phyloP scores from a whole-genome alignment of 2,113 vertebrate species.

The Pangasianodon hypophthalmus region DNA sequence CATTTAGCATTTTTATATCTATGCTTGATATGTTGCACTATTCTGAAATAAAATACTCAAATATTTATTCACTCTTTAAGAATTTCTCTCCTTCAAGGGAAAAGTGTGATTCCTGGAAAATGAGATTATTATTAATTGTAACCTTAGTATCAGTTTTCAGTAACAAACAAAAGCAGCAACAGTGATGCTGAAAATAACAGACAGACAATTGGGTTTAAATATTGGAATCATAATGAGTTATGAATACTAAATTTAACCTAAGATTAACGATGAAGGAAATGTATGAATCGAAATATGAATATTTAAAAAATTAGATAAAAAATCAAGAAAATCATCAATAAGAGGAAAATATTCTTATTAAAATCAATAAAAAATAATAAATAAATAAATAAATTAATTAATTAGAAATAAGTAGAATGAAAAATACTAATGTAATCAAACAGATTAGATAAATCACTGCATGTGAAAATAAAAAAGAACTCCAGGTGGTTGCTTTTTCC shows the following conservation, averaged over 20 bases:
- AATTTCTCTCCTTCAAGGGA: constrained; percentile 37
- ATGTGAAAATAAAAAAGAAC: not conserved
- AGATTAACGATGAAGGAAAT: not conserved
- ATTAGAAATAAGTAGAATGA: not conserved
- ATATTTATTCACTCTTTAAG: constrained; percentile 24
- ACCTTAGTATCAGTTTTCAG: not conserved
- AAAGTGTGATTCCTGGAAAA: not conserved
- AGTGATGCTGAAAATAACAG: not conserved
- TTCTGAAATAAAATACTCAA: constrained; percentile 35
- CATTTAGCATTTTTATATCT: constrained; percentile 59
- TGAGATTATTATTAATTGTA: not conserved
- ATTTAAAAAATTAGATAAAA: not conserved
- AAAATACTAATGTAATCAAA: not conserved
- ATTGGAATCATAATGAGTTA: not conserved
- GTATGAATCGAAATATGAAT: not conserved
- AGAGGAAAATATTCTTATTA: not conserved
- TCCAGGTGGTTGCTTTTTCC: not conserved
- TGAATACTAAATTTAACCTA: not conserved
- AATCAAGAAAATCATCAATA: not conserved
- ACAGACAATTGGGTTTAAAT: not conserved
- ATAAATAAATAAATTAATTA: not conserved
- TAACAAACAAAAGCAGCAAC: not conserved
- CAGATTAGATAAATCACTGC: not conserved
- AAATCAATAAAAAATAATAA: not conserved
- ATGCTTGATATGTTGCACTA: constrained; percentile 63